Evolutionary conservation across 2,888 invertebrate genomes (phyloP).

Genomic region (Patella caerulea): DNA sequence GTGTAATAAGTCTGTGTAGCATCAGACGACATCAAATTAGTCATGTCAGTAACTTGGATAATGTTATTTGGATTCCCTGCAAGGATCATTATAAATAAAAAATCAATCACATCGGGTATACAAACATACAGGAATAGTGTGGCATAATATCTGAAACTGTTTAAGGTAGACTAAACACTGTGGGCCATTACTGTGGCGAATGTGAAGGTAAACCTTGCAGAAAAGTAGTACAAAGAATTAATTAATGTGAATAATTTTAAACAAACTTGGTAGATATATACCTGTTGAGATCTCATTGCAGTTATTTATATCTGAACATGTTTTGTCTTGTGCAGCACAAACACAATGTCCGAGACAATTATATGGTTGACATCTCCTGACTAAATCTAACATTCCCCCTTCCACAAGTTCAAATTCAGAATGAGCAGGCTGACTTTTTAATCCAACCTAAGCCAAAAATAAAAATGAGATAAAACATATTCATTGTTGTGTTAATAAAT

Average conservation of each 20-base stretch:
- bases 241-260: too few relatives aligned
- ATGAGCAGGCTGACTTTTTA: conserved; percentile 44
- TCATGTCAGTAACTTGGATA: background rate
- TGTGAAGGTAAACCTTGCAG: too few relatives aligned
- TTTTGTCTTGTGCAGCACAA: conserved; percentile 45
- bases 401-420: conserved; percentile 36
- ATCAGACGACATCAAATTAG: background rate
- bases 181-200: too few relatives aligned
- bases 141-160: too few relatives aligned
- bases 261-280: too few relatives aligned
- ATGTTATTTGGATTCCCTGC: background rate
- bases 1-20: background rate
- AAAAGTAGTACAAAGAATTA: too few relatives aligned
- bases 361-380: conserved; percentile 40
- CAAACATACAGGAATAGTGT: too few relatives aligned
- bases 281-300: background rate
- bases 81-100: background rate
- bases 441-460: conserved; percentile 39
- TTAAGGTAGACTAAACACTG: too few relatives aligned
- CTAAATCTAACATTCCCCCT: conserved; percentile 39
- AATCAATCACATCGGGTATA: too few relatives aligned
- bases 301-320: conserved; percentile 24
- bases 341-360: conserved; percentile 50
- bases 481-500: too few relatives aligned
- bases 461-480: too few relatives aligned